A percentile compares a stretch with the other conserved stretches of the same genome.
phyloP scores from a whole-genome alignment of 2,888 invertebrate genomes.

The Sturmia bella region DNA sequence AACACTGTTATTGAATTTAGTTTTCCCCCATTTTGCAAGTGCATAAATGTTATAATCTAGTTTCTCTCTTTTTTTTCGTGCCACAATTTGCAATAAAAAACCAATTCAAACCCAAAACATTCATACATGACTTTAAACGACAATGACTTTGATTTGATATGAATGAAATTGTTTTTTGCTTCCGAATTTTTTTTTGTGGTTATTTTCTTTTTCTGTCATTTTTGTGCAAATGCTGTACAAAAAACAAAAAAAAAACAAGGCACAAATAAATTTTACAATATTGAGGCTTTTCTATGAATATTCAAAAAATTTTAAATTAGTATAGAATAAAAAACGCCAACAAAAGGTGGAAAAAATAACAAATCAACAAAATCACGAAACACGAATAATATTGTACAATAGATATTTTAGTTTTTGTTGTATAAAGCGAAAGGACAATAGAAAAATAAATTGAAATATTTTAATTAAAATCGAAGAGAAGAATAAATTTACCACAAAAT shows the following conservation, averaged over 20 bases:
- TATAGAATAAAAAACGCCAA: constrained; percentile 60
- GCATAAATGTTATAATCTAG: no score
- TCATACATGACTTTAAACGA: constrained; percentile 40
- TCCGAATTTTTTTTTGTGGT: background rate
- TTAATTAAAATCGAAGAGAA: background rate
- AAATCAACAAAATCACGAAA: constrained; percentile 25
- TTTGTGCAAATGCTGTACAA: constrained; percentile 18
- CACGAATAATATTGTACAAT: constrained; percentile 21
- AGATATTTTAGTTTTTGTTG: constrained; percentile 3
- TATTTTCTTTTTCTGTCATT: constrained; percentile 5
- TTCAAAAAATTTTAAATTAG: constrained; percentile 57
- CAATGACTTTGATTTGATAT: constrained; percentile 66
- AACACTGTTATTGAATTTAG: no score
- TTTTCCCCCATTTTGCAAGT: no score
- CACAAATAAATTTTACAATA: constrained; percentile 45
- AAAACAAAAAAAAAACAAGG: no score
- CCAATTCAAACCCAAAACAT: constrained; percentile 28
- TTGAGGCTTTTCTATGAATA: constrained; percentile 60
- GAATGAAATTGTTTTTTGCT: constrained; percentile 41
- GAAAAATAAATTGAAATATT: constrained; percentile 3
- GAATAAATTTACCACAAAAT: background rate
- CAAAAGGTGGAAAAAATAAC: constrained; percentile 39
- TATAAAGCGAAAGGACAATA: constrained; percentile 49
- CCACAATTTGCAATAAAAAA: background rate
- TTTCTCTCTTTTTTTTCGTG: no score